Base-by-base conservation (phyloP, 2,797 vertebrate genomes). In the Australoheros facetus region DNA sequence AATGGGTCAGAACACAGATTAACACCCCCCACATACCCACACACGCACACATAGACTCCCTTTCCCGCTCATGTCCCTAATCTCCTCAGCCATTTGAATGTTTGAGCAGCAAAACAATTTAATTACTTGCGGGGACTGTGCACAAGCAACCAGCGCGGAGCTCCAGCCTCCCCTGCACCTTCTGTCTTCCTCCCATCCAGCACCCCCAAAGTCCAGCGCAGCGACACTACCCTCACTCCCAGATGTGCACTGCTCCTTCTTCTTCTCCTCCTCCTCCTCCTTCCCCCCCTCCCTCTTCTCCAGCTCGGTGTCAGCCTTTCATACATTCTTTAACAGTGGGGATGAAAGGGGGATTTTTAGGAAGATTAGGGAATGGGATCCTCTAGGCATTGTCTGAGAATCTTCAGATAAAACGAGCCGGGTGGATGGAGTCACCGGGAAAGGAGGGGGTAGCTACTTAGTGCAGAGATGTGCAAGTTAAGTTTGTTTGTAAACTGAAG, bases 311-410 rank as follows among this genome's bases (percentile, higher is more conserved):
- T 97, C 97, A 97, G 96, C 95, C 96, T 98, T 99, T 98, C 97
- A 98, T 96, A 97, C 97, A 96, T 97, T 97, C 97, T 98, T 97
- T 96, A 98, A 98, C 97, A 98, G 98, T 97, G 94, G 96, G 92
- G 97, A 98, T 99, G 98, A 98, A 99, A 98, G 96, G 96, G 86
- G 97, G 97, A 97, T 97, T 98, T 96, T 98, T 97, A 97, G 97
- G 96, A 96, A 98, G 98, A 99, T 99, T 99, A 98, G 96, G 97
- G 95, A 95, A 96, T 75, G 96, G 96, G 96, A 97, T 96, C 96
- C 97, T 98, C 97, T 96, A 96, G 97, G 97, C 96, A 97, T 97
- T 98, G 97, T 98, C 97, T 97, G 95, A 96, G 96, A 98, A 97
- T 97, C 97, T 96, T 98, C 95, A 98, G 96, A 98, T 98, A 97